phyloP scores from a whole-genome alignment of 2,113 vertebrate genomes.

The Proterorhinus semilunaris region DNA sequence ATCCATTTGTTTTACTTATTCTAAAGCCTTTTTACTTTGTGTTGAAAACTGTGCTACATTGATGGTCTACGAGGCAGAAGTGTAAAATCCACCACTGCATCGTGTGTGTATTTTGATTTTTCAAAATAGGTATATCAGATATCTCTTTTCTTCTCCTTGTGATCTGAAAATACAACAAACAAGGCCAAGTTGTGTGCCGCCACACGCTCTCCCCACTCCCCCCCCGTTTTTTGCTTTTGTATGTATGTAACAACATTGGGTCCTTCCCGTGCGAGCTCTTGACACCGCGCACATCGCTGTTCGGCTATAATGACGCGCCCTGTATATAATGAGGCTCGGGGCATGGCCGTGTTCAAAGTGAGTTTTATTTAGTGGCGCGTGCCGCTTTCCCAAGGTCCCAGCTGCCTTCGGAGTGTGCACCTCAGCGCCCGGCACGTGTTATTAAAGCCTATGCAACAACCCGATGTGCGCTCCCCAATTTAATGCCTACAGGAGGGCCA shows the following conservation, averaged over 20 bases:
- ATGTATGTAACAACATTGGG: constrained; percentile 34
- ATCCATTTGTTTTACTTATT: no score
- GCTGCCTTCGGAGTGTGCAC: constrained; percentile 35
- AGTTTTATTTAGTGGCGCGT: constrained; percentile 54
- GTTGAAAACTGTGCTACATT: no score
- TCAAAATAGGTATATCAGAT: no score
- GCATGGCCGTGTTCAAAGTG: constrained; percentile 54
- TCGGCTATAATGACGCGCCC: constrained; percentile 40
- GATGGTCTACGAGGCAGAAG: no score
- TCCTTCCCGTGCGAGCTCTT: constrained; percentile 31
- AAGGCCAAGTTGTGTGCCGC: constrained; percentile 20
- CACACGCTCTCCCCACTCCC: constrained; percentile 30
- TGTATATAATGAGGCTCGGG: constrained; percentile 54
- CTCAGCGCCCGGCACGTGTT: constrained; percentile 49
- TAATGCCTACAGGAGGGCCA: constrained; percentile 33
- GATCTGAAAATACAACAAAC: not conserved
- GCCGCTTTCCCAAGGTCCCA: constrained; percentile 49
- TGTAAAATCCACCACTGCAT: no score
- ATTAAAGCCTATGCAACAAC: constrained; percentile 58
- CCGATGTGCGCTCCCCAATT: constrained; percentile 26
- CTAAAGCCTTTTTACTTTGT: no score
- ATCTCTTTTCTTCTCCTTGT: no score
- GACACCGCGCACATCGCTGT: constrained; percentile 40
- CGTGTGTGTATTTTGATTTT: no score
- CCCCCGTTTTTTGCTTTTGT: constrained; percentile 23